Conservation (phyloP, 2,113 vertebrate genomes). For the Aegithalos caudatus region DNA sequence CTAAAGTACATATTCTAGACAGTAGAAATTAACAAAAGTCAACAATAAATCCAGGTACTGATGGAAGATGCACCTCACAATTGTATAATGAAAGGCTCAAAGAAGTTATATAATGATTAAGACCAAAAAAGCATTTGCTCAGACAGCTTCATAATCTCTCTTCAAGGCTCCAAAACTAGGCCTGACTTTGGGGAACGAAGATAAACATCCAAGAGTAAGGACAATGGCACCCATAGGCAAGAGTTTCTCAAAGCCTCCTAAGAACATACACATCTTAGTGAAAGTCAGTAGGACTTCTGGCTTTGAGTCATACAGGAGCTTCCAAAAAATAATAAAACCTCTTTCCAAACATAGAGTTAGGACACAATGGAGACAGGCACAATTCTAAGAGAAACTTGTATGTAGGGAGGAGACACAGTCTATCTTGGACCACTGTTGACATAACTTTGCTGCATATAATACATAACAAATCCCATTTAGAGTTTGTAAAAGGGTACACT, state of each 20-base stretch:
- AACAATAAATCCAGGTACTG: not conserved
- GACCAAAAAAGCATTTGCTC: not conserved
- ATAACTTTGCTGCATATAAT: not conserved
- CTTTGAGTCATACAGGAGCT: not conserved
- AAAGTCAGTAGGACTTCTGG: not conserved
- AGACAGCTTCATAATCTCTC: not conserved
- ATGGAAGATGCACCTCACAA: not conserved
- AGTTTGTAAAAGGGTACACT: not conserved
- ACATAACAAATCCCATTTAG: not conserved
- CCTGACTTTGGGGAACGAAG: not conserved
- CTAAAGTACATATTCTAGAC: not conserved
- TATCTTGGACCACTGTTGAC: not conserved
- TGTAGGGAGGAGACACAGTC: not conserved
- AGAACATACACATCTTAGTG: not conserved
- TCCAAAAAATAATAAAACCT: not conserved
- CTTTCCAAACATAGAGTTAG: not conserved
- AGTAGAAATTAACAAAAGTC: not conserved
- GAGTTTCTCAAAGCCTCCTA: not conserved
- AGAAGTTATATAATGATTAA: not conserved
- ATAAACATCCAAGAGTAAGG: not conserved
- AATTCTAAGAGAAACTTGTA: not conserved
- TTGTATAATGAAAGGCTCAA: not conserved
- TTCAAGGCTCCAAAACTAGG: not conserved
- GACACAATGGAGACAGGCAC: not conserved
- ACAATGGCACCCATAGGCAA: not conserved